Percentiles rank a stretch among this genome's conserved stretches.
These are phyloP conservation scores for Formica aserva DNA, from an alignment of 2,888 invertebrate species.

Conservation along the genomic window DNA sequence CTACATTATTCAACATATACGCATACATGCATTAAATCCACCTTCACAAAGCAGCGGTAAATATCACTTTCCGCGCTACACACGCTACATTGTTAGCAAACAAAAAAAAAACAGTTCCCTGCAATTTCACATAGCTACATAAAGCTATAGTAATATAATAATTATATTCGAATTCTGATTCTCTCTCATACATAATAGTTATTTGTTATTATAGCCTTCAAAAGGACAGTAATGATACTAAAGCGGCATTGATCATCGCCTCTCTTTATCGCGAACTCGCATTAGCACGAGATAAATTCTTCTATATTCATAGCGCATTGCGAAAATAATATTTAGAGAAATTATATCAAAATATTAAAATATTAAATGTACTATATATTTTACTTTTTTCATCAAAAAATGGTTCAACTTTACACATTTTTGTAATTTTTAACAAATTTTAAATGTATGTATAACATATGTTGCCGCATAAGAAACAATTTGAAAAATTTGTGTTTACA, in stretches of 20 bases:
- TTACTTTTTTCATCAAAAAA: background rate
- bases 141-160: conserved; percentile 38
- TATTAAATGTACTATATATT: background rate
- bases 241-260: conserved; percentile 14
- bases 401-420: background rate
- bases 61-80: conserved; percentile 47
- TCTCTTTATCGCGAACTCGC: background rate
- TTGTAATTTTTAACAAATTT: background rate
- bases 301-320: background rate
- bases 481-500: conserved; percentile 26
- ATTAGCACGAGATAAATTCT: conserved; percentile 8
- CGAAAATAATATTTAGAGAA: conserved; percentile 2
- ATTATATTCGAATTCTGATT: conserved; percentile 22
- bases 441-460: background rate
- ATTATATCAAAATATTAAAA: background rate
- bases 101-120: conserved; percentile 39
- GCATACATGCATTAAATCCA: conserved; percentile 55
- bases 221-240: conserved; percentile 14
- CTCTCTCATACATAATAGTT: conserved; percentile 16
- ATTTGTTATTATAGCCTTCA: conserved; percentile 26
- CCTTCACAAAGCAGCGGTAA: conserved; percentile 51
- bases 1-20: conserved; percentile 44
- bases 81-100: conserved; percentile 45
- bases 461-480: background rate
- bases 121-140: conserved; percentile 24